Conservation (phyloP, 1,140 invertebrate genomes). For the Matsumurasca onukii region DNA sequence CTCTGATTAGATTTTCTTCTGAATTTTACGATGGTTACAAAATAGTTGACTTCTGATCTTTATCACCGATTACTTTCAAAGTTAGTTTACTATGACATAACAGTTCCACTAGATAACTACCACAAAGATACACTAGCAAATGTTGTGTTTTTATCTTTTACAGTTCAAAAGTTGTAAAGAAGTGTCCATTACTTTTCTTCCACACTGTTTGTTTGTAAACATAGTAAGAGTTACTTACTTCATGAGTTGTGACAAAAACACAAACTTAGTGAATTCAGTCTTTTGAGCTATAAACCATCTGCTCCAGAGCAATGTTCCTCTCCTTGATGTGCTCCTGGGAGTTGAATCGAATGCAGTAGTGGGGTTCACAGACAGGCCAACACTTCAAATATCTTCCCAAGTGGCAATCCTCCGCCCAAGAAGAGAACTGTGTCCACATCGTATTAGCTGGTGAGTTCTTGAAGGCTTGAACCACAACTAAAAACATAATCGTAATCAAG, state of each 20-base stretch:
- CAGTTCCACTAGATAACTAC: too few species aligned
- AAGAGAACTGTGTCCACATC: slow-evolving; percentile 86
- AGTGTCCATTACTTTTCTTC: too few species aligned
- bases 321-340: slow-evolving; percentile 67
- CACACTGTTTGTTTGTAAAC: too few species aligned
- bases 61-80: too few species aligned
- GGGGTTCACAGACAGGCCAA: slow-evolving; percentile 76
- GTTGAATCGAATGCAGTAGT: slow-evolving; percentile 84
- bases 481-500: slow-evolving; percentile 38
- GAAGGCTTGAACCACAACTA: slow-evolving; percentile 70
- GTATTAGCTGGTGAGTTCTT: slow-evolving; percentile 69
- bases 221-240: slow-evolving; percentile 53
- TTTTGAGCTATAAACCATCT: slow-evolving; percentile 78
- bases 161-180: too few species aligned
- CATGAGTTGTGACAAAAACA: slow-evolving; percentile 69
- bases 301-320: slow-evolving; percentile 61
- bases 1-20: too few species aligned
- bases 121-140: too few species aligned
- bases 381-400: slow-evolving; percentile 87
- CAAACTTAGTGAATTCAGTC: slow-evolving; percentile 69
- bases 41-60: too few species aligned
- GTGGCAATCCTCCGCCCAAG: slow-evolving; percentile 66
- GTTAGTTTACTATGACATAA: too few species aligned
- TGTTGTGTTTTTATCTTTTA: too few species aligned
- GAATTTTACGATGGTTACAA: too few species aligned